Evolutionary conservation across 64 coral and sea anemone species (phyloP).

Genomic region (Montipora foliosa): DNA sequence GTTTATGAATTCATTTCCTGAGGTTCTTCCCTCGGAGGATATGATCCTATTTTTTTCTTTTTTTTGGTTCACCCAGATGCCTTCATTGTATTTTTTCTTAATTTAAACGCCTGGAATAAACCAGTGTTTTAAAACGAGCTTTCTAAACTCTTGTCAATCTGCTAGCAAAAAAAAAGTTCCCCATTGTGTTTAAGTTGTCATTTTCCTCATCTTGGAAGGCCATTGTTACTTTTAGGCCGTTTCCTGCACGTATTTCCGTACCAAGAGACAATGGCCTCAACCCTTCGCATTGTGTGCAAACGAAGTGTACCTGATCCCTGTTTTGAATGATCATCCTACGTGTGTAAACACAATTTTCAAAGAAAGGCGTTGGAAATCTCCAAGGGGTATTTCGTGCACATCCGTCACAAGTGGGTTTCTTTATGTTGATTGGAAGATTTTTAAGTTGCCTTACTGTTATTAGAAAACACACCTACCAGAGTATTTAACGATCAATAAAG

Average conservation of each 20-base stretch:
- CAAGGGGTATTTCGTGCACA: neutral
- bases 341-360: neutral
- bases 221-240: neutral
- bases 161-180: too few species aligned
- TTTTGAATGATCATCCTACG: neutral
- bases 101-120: neutral
- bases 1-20: neutral
- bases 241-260: neutral
- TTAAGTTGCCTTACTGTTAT: neutral
- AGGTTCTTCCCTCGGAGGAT: neutral
- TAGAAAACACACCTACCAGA: too few species aligned
- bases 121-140: neutral
- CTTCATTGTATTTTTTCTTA: neutral
- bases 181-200: too few species aligned
- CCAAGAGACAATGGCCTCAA: neutral
- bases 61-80: neutral
- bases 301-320: constrained; percentile 22
- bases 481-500: too few species aligned
- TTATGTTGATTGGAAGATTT: neutral
- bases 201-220: too few species aligned
- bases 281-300: neutral
- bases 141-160: neutral
- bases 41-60: neutral
- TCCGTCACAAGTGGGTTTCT: neutral
- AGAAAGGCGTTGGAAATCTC: neutral